Percentiles rank a stretch among this genome's conserved stretches.
These are phyloP conservation scores for Eupithecia vulgata DNA, from an alignment of 2,888 invertebrate genomes.

Conservation along the genomic window DNA sequence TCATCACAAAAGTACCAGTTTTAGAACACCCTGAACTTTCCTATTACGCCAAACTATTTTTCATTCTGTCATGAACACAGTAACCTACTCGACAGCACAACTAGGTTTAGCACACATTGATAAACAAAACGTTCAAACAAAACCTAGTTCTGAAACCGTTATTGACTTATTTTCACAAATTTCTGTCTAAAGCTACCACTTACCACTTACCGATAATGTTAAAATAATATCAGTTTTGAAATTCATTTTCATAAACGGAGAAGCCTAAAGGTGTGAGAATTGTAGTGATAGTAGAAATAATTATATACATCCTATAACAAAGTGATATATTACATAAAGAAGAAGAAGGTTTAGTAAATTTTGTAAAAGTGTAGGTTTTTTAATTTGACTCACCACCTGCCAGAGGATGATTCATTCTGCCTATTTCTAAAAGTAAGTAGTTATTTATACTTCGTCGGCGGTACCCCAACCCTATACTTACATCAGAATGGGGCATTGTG, in stretches of 20 bases:
- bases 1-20: neutral
- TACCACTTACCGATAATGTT: neutral
- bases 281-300: neutral
- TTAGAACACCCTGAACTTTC: conserved; percentile 23
- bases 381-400: neutral
- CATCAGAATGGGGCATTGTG: too few relatives aligned
- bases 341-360: neutral
- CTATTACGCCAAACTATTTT: conserved; percentile 23
- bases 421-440: neutral
- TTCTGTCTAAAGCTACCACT: conserved; percentile 14
- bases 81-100: conserved; percentile 2
- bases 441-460: neutral
- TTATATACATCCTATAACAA: neutral
- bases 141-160: conserved; percentile 20
- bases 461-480: neutral
- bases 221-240: neutral
- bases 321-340: neutral
- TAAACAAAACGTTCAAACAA: conserved; percentile 34
- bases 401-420: neutral
- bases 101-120: neutral
- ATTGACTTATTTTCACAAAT: conserved; percentile 24
- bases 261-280: neutral
- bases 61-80: neutral
- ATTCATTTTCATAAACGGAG: neutral
- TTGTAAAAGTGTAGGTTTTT: neutral